These are phyloP conservation scores for Synanceia verrucosa DNA, from an alignment of 2,797 vertebrate species.

Conservation along the genomic window DNA sequence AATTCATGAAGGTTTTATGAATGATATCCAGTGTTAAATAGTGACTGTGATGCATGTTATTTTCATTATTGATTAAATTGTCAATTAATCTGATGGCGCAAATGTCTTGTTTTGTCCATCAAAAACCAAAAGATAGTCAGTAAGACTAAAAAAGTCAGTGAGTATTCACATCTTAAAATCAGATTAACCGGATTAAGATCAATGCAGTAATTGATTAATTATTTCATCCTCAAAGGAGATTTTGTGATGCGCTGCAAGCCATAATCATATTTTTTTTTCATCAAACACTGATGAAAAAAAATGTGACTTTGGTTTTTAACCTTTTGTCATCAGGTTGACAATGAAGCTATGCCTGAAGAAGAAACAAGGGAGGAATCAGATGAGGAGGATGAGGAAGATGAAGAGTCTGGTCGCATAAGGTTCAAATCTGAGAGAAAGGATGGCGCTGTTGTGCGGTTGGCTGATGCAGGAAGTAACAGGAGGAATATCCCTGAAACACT, in stretches of 20 bases:
- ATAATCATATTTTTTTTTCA: not conserved
- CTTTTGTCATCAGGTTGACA: constrained; percentile 77
- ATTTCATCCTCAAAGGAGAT: not conserved
- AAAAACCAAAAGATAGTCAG: not conserved
- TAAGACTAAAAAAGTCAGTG: not conserved
- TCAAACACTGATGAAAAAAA: not conserved
- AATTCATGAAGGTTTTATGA: not conserved
- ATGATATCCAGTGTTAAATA: not conserved
- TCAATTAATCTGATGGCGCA: not conserved
- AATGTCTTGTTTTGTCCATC: not conserved
- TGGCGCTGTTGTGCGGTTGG: constrained; percentile 90
- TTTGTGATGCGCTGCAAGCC: not conserved
- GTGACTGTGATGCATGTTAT: not conserved
- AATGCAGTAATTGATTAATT: not conserved
- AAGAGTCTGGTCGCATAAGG: constrained; percentile 90
- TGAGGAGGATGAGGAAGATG: constrained; percentile 93
- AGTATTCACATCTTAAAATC: not conserved
- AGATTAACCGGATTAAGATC: not conserved
- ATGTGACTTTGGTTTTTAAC: not conserved
- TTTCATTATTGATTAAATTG: not conserved
- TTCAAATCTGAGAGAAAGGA: constrained; percentile 98
- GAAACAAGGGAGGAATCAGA: constrained; percentile 93
- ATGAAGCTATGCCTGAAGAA: constrained; percentile 84
- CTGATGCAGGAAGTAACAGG: constrained; percentile 89
- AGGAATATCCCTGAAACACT: constrained; percentile 98